phyloP scores from a whole-genome alignment of 1,140 invertebrate species.

The Oreohelix idahoensis region DNA sequence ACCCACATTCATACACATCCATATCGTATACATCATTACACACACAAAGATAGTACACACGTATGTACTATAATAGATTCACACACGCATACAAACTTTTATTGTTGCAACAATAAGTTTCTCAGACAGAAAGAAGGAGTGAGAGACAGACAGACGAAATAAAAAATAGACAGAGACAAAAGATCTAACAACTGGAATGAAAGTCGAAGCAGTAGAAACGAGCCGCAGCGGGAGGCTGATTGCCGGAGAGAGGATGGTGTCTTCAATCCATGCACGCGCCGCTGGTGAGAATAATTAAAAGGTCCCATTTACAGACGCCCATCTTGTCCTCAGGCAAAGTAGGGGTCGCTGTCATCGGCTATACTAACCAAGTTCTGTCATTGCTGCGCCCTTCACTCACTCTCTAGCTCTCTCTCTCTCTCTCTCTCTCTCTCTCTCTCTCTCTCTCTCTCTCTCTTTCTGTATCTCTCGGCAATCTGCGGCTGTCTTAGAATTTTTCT shows the following conservation, averaged over 20 bases:
- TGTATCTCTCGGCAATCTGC: too few relatives aligned
- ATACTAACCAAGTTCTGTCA: too few relatives aligned
- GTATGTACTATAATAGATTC: not conserved
- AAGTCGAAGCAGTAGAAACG: not conserved
- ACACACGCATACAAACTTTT: not conserved
- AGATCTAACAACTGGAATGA: not conserved
- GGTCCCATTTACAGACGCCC: too few relatives aligned
- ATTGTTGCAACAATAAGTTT: not conserved
- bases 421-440: not conserved
- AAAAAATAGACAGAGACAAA: not conserved
- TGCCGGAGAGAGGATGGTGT: not conserved
- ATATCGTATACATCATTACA: too few relatives aligned
- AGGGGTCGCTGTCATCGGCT: too few relatives aligned
- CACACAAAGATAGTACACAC: not conserved
- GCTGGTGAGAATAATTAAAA: not conserved
- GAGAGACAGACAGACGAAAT: not conserved
- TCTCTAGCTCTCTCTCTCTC: not conserved
- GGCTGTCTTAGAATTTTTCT: too few relatives aligned
- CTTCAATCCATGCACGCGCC: not conserved
- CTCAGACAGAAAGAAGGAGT: not conserved
- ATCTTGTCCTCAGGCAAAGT: too few relatives aligned
- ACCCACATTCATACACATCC: too few relatives aligned
- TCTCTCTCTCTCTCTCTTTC: too few relatives aligned
- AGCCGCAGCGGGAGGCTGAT: not conserved
- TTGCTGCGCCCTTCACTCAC: not conserved